Percentiles rank a stretch among this genome's conserved stretches.
Evolutionary conservation across 2,113 vertebrate species (phyloP).

Genomic region (Corydoras sp.): DNA sequence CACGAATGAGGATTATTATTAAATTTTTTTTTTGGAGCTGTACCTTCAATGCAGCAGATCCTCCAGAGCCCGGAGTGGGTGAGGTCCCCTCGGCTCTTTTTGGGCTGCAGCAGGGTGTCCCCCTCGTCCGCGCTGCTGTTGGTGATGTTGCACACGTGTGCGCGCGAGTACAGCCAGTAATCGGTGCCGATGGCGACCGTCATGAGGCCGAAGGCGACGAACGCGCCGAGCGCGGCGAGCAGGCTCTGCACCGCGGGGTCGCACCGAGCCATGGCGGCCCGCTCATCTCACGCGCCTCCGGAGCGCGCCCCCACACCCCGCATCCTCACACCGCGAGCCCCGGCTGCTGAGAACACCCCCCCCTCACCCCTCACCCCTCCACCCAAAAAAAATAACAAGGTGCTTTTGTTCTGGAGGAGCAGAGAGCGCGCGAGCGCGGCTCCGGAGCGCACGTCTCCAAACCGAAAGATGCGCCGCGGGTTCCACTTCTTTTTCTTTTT

Average conservation of each 20-base stretch:
- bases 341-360: too few relatives aligned
- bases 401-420: too few relatives aligned
- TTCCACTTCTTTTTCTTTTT: background rate
- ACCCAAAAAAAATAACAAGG: too few relatives aligned
- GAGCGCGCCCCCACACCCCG: too few relatives aligned
- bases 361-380: too few relatives aligned
- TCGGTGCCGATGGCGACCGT: conserved; percentile 92
- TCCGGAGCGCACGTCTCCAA: background rate
- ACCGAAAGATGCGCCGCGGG: background rate
- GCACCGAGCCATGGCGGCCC: conserved; percentile 81
- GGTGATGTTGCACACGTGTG: conserved; percentile 86
- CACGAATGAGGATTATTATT: too few relatives aligned
- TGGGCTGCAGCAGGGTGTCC: conserved; percentile 68
- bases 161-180: conserved; percentile 93
- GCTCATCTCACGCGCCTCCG: too few relatives aligned
- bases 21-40: background rate
- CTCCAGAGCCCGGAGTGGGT: conserved; percentile 94
- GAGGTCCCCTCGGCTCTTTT: conserved; percentile 73
- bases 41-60: conserved; percentile 94
- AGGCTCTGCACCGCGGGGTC: conserved; percentile 87
- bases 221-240: conserved; percentile 84
- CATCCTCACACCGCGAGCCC: too few relatives aligned
- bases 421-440: too few relatives aligned
- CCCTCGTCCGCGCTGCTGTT: conserved; percentile 76
- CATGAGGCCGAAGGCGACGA: conserved; percentile 92